Evolutionary conservation across 2,797 vertebrate genomes (phyloP).

Genomic region (Sebastes variabilis): DNA sequence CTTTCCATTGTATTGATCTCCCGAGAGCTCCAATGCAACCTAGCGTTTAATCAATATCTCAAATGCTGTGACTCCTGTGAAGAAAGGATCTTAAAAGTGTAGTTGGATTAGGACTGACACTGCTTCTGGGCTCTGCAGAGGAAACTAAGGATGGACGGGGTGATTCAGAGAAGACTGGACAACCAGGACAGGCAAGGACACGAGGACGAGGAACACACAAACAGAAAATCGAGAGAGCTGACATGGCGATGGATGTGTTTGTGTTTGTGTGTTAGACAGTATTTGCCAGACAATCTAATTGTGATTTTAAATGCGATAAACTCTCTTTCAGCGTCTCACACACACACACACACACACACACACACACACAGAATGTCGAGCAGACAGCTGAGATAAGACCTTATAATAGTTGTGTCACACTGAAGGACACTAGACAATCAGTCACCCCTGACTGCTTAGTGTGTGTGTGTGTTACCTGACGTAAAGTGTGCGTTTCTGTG

Average conservation of each 20-base stretch:
- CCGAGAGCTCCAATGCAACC: neutral
- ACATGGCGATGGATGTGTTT: constrained; percentile 28
- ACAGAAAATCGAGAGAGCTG: neutral
- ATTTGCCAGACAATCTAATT: constrained; percentile 26
- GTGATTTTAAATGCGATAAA: constrained; percentile 56
- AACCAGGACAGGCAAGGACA: constrained; percentile 22
- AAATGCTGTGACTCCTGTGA: constrained; percentile 9
- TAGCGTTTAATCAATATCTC: constrained; percentile 31
- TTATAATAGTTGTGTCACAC: constrained; percentile 36
- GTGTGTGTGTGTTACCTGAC: constrained; percentile 65
- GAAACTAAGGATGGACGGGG: neutral
- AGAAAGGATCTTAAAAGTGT: constrained; percentile 10
- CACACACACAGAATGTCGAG: neutral
- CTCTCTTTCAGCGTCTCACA: constrained; percentile 21
- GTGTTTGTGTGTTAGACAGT: constrained; percentile 10
- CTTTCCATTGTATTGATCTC: constrained; percentile 34
- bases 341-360: constrained; percentile 3
- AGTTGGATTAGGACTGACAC: neutral
- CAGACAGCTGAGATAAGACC: constrained; percentile 63
- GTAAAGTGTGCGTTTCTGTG: constrained; percentile 89
- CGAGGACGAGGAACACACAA: constrained; percentile 24
- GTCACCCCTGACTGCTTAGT: constrained; percentile 24
- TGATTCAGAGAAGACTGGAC: constrained; percentile 37
- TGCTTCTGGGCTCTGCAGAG: constrained; percentile 7
- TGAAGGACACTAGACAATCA: constrained; percentile 50